Conservation (phyloP, 2,888 invertebrate species). For the Spisula solida region DNA sequence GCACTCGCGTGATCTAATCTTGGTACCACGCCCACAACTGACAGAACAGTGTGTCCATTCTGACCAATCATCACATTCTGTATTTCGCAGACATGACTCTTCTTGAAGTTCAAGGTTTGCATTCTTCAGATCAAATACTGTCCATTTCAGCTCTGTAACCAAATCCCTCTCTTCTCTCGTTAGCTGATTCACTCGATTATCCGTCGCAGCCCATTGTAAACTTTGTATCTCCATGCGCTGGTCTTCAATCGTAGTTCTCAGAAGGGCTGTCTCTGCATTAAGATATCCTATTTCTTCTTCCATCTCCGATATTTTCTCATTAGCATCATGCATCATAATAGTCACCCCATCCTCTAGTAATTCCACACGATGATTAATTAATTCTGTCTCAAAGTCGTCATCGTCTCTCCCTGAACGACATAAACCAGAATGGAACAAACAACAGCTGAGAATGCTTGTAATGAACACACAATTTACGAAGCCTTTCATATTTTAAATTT, state of each 20-base stretch:
- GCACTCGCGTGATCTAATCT: slow-evolving; percentile 56
- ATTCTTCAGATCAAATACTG: slow-evolving; percentile 62
- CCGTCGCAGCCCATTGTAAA: slow-evolving; percentile 53
- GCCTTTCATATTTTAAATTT: slow-evolving; percentile 8
- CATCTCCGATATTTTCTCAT: slow-evolving; percentile 34
- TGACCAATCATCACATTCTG: slow-evolving; percentile 56
- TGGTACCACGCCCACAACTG: slow-evolving; percentile 56
- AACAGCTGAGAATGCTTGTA: background rate
- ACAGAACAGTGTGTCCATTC: slow-evolving; percentile 60
- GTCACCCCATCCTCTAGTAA: slow-evolving; percentile 55
- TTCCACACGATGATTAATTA: slow-evolving; percentile 47
- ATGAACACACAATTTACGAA: background rate
- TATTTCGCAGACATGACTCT: slow-evolving; percentile 51
- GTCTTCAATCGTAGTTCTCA: slow-evolving; percentile 33
- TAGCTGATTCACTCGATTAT: slow-evolving; percentile 38
- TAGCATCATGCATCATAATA: slow-evolving; percentile 45
- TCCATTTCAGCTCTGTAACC: slow-evolving; percentile 63
- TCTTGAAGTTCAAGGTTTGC: slow-evolving; percentile 51
- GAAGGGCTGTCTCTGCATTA: slow-evolving; percentile 23
- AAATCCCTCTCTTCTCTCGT: slow-evolving; percentile 56
- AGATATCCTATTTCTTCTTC: slow-evolving; percentile 45
- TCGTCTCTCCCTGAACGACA: background rate
- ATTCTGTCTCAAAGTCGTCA: slow-evolving; percentile 26
- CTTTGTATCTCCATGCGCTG: slow-evolving; percentile 44
- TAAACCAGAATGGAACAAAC: background rate